phyloP scores from a whole-genome alignment of 2,113 vertebrate species.

The Apaloderma vittatum region DNA sequence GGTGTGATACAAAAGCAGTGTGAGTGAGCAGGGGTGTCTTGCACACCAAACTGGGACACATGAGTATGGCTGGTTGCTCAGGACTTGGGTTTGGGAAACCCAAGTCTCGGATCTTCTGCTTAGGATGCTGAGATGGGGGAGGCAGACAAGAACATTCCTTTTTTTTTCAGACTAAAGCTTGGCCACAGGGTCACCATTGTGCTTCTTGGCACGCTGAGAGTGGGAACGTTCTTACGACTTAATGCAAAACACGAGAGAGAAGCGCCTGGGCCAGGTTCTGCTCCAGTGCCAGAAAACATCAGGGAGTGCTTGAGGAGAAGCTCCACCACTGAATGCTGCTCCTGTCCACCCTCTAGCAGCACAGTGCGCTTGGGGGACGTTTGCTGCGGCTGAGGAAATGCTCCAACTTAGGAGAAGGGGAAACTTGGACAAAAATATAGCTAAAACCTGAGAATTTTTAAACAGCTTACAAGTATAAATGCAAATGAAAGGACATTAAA shows the following conservation, averaged over 20 bases:
- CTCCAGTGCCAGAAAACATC: fast-evolving
- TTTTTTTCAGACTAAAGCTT: not conserved
- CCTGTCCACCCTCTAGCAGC: not conserved
- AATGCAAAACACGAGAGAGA: not conserved
- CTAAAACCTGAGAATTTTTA: not conserved
- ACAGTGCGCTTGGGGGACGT: fast-evolving
- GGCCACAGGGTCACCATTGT: not conserved
- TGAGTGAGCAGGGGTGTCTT: not conserved
- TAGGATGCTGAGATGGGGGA: not conserved
- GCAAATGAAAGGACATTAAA: not conserved
- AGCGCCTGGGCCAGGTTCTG: not conserved
- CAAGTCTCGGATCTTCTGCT: fast-evolving
- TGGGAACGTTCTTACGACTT: not conserved
- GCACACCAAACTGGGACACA: not conserved
- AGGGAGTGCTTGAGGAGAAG: not conserved
- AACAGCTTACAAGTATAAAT: not conserved
- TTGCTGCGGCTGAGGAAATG: not conserved
- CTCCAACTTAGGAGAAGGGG: not conserved
- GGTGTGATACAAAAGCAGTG: not conserved
- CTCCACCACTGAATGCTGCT: not conserved
- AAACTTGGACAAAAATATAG: not conserved
- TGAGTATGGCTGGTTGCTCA: too few species aligned
- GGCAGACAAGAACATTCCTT: not conserved
- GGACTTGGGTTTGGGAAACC: not conserved
- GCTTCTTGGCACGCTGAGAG: not conserved